Conservation (phyloP, 2,113 vertebrate species). For the Pangasianodon hypophthalmus region DNA sequence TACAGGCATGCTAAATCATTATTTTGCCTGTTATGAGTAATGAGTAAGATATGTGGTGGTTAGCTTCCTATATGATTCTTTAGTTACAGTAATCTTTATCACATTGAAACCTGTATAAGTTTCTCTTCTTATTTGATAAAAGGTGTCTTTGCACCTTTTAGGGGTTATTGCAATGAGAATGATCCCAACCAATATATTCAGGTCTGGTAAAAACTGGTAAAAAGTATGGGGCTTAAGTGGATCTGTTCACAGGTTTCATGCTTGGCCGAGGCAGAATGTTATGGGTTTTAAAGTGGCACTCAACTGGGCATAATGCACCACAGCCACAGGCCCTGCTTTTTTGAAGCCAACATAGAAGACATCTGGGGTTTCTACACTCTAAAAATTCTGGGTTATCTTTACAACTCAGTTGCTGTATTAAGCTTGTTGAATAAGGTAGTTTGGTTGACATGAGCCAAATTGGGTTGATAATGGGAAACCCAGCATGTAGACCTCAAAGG, state of each 20-base stretch:
- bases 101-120: not conserved
- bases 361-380: not conserved
- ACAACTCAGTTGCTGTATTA: not conserved
- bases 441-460: not conserved
- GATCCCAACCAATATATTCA: too few species aligned
- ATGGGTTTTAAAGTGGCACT: not conserved
- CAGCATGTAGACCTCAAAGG: not conserved
- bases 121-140: not conserved
- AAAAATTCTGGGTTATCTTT: not conserved
- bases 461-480: not conserved
- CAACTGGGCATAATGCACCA: not conserved
- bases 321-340: too few species aligned
- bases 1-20: not conserved
- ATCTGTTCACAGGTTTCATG: not conserved
- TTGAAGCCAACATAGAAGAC: not conserved
- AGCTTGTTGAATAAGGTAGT: not conserved
- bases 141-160: not conserved
- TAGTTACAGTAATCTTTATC: not conserved
- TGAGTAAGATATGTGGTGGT: not conserved
- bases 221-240: not conserved
- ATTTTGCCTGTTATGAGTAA: not conserved
- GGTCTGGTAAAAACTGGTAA: not conserved
- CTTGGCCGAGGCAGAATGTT: not conserved
- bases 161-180: too few species aligned
- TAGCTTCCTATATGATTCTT: not conserved